Conservation (phyloP, 2,888 invertebrate genomes). For the Bibio marci region DNA sequence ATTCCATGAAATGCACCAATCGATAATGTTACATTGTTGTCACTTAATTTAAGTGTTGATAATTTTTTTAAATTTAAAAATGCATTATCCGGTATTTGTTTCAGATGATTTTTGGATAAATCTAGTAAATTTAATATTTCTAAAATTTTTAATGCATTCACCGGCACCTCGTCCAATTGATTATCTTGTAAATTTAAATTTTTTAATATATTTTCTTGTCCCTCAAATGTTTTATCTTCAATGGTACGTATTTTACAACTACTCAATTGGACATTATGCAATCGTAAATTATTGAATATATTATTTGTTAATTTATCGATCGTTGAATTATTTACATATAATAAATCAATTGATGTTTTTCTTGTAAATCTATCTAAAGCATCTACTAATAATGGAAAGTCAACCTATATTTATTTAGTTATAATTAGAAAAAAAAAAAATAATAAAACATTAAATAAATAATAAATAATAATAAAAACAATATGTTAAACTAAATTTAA, state of each 20-base stretch:
- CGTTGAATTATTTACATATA: conserved; percentile 79
- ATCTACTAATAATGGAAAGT: conserved; percentile 54
- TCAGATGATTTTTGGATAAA: conserved; percentile 65
- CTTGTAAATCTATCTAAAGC: conserved; percentile 53
- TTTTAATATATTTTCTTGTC: conserved; percentile 62
- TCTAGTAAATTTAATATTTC: conserved; percentile 62
- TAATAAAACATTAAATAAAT: neutral
- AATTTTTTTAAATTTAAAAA: conserved; percentile 55
- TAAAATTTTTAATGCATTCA: conserved; percentile 47
- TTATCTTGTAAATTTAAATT: conserved; percentile 78
- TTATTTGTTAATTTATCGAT: conserved; percentile 48
- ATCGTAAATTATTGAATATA: conserved; percentile 48
- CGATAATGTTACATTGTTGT: conserved; percentile 66
- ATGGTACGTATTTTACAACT: conserved; percentile 60
- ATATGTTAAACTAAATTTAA: neutral
- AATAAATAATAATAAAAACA: neutral
- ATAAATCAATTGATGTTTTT: conserved; percentile 55
- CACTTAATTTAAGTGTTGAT: conserved; percentile 68
- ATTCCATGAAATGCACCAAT: conserved; percentile 57
- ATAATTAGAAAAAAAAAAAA: neutral
- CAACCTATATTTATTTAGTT: conserved; percentile 35
- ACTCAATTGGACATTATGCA: conserved; percentile 71
- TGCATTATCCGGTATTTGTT: conserved; percentile 51
- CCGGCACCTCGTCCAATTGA: conserved; percentile 60
- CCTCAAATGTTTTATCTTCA: conserved; percentile 57